Base-by-base conservation (phyloP, 2,888 invertebrate genomes). In the Brachyopa scutellaris region DNA sequence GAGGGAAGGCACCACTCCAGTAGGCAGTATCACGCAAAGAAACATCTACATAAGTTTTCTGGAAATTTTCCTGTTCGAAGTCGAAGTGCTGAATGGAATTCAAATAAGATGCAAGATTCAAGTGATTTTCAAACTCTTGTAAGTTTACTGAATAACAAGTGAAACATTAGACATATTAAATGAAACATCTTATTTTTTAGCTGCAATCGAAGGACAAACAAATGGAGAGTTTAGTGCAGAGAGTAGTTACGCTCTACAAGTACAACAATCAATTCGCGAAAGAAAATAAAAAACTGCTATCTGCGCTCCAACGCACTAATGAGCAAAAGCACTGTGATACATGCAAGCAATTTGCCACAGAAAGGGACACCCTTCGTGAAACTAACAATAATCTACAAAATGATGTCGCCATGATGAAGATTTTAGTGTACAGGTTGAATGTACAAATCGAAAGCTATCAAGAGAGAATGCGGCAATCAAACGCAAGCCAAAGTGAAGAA, bases 391-490 rank as follows among this genome's bases (percentile, higher is more conserved):
- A 93, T 23, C 88, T 94, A 1, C 92, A 91, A 51, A 93, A 93
- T 84, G 96, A 96, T 86, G 91, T 95, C 87, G 91, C 92, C 51
- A 94, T 96, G 88, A 90, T 96, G 74, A 96, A 96, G 89, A 95
- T 94, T 84, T 93, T 96, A 0, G 92, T 96, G 3, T 96, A 95
- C 86, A 94, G 95, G 61, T 88, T 96, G 19, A 96, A 96, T 88
- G 93, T 94, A 0, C 95, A 96, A 86, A 90, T 96, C 19, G 95
- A 95, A 78, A 91, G 93, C 1, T 95, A 95, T 87, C 96, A 96
- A 89, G 94, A 95, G 85, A 94, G 93, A 84, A 82, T 94, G 0
- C 91, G 93, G n/a, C 89, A 87, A 13, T 36, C 57, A 11, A 13
- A 61, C 17, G 2, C 9, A 51, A 84, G 15, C 45, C 33, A 57